Percentiles rank a stretch among this genome's conserved stretches.
Evolutionary conservation across 2,888 invertebrate genomes (phyloP).

Genomic region (Plemyria rubiginata): DNA sequence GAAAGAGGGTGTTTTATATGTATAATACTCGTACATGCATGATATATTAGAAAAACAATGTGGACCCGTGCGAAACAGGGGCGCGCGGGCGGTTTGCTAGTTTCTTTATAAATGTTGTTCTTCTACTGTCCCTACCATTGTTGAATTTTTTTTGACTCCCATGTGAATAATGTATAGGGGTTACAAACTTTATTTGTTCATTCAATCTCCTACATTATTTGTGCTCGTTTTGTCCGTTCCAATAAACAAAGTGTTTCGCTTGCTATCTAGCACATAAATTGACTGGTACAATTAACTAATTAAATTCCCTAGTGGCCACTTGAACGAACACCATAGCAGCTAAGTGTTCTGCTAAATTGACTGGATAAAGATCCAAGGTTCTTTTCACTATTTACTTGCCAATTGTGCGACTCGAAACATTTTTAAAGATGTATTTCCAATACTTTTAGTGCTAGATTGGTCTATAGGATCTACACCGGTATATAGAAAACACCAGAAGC

Average conservation of each 20-base stretch:
- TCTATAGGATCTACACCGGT: too few relatives aligned
- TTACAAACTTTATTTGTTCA: neutral
- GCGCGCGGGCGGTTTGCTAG: too few relatives aligned
- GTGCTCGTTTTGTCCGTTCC: slow-evolving; percentile 8
- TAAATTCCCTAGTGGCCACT: slow-evolving; percentile 18
- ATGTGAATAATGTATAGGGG: neutral
- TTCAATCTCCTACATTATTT: neutral
- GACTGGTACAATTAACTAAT: slow-evolving; percentile 29
- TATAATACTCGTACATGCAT: too few relatives aligned
- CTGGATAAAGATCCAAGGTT: slow-evolving; percentile 10
- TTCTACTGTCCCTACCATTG: neutral
- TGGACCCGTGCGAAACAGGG: too few relatives aligned
- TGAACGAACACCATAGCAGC: slow-evolving; percentile 3
- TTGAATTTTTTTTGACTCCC: neutral
- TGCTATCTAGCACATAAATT: slow-evolving; percentile 24
- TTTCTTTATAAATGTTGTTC: too few relatives aligned
- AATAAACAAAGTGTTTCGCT: slow-evolving; percentile 15
- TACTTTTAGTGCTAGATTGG: neutral
- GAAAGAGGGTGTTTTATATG: too few relatives aligned
- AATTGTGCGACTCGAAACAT: too few relatives aligned
- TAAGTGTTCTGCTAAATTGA: slow-evolving; percentile 23
- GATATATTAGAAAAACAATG: too few relatives aligned
- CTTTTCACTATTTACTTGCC: neutral
- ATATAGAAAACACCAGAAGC: neutral
- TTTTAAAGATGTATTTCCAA: neutral